Conservation (phyloP, 2,113 vertebrate species). For the Tapirus terrestris region DNA sequence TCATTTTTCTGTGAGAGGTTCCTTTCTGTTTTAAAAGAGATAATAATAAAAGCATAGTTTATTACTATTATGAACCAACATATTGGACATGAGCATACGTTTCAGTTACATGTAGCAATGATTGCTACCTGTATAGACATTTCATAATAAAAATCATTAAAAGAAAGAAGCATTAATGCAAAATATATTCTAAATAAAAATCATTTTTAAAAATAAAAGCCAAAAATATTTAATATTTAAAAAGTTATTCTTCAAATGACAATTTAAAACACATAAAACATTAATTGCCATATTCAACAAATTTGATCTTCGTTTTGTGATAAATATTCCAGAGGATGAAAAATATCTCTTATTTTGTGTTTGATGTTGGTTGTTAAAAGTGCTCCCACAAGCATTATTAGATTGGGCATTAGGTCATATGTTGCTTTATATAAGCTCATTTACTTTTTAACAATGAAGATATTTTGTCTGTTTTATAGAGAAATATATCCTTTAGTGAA, state of each 20-base stretch:
- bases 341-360: not conserved
- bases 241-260: not conserved
- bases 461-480: not conserved
- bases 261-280: not conserved
- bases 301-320: not conserved
- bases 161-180: not conserved
- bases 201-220: not conserved
- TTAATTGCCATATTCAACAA: not conserved
- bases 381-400: not conserved
- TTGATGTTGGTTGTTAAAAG: not conserved
- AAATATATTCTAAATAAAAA: conserved; percentile 44
- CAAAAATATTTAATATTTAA: not conserved
- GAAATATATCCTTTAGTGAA: not conserved
- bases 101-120: not conserved
- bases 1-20: not conserved
- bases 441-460: not conserved
- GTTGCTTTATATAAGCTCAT: not conserved
- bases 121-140: not conserved
- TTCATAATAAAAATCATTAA: conserved; percentile 27
- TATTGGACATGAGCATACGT: not conserved
- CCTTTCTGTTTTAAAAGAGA: not conserved
- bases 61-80: not conserved
- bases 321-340: not conserved
- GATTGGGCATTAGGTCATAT: not conserved
- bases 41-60: not conserved